Evolutionary conservation across 2,888 invertebrate species (phyloP).

Genomic region (Lasius platythorax): DNA sequence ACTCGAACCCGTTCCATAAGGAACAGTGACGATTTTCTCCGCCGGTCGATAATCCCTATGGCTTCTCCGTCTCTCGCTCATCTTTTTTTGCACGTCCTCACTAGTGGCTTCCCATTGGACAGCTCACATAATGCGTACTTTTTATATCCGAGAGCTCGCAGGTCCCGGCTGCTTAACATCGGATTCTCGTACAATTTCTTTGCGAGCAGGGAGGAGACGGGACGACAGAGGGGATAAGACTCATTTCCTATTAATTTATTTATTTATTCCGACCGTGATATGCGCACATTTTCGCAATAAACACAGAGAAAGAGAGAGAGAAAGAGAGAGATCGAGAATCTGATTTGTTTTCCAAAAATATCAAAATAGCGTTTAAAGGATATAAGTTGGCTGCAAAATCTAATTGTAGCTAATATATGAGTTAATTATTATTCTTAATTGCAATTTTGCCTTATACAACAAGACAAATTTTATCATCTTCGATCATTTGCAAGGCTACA

Average conservation of each 20-base stretch:
- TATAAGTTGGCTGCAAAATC: neutral
- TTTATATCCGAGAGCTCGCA: conserved; percentile 65
- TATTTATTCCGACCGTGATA: conserved; percentile 33
- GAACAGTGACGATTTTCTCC: conserved; percentile 59
- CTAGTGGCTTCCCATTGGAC: conserved; percentile 67
- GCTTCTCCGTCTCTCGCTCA: conserved; percentile 41
- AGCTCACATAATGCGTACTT: conserved; percentile 73
- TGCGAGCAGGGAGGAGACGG: neutral
- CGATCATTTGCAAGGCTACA: neutral
- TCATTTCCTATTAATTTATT: conserved; percentile 48
- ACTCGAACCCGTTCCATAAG: conserved; percentile 65
- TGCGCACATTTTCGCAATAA: conserved; percentile 9
- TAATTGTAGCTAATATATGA: conserved; percentile 16
- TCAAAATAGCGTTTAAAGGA: conserved; percentile 12
- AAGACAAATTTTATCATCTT: neutral
- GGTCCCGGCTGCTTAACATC: conserved; percentile 31
- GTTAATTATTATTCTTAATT: conserved; percentile 35
- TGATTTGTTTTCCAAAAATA: neutral
- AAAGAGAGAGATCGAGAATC: neutral
- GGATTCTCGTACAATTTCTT: conserved; percentile 50
- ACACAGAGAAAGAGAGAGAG: neutral
- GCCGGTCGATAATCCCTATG: conserved; percentile 53
- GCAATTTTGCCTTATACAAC: neutral
- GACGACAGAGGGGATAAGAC: neutral
- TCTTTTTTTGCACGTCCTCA: conserved; percentile 51